Conservation (phyloP, 2,888 invertebrate genomes). For the Endotricha flammealis region DNA sequence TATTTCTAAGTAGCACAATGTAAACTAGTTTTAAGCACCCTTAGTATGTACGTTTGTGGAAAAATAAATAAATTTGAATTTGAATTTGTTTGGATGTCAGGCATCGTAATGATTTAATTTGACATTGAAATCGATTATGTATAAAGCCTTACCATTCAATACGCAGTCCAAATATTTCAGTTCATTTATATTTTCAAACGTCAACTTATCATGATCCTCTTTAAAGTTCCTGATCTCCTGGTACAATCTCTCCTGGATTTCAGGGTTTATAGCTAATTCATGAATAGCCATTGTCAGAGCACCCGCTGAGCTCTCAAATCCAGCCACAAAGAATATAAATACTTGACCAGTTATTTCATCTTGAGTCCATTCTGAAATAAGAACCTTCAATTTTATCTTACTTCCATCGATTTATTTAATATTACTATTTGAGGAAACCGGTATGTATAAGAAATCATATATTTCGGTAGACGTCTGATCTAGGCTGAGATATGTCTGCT, state of each 20-base stretch:
- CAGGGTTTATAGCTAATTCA: constrained; percentile 38
- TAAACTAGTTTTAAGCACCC: neutral
- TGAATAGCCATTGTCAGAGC: constrained; percentile 47
- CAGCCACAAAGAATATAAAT: constrained; percentile 58
- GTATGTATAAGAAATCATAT: no score
- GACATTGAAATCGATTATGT: neutral
- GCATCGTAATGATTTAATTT: no score
- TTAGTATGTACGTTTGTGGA: neutral
- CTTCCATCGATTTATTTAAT: no score
- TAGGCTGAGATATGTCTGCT: no score
- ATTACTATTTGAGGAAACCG: no score
- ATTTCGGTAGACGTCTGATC: no score
- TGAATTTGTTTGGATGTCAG: neutral
- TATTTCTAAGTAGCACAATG: constrained; percentile 1
- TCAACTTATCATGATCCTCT: constrained; percentile 28
- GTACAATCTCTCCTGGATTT: constrained; percentile 57
- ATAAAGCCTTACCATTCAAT: constrained; percentile 46
- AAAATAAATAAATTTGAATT: neutral
- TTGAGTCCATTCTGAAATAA: constrained; percentile 47
- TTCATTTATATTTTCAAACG: constrained; percentile 36
- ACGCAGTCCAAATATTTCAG: constrained; percentile 49
- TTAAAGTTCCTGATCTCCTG: constrained; percentile 40
- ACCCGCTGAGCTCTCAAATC: constrained; percentile 54
- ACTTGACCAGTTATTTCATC: constrained; percentile 57
- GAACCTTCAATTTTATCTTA: no score